phyloP scores from a whole-genome alignment of 92 coral and sea anemone species.

The Epizoanthus illoricatus region DNA sequence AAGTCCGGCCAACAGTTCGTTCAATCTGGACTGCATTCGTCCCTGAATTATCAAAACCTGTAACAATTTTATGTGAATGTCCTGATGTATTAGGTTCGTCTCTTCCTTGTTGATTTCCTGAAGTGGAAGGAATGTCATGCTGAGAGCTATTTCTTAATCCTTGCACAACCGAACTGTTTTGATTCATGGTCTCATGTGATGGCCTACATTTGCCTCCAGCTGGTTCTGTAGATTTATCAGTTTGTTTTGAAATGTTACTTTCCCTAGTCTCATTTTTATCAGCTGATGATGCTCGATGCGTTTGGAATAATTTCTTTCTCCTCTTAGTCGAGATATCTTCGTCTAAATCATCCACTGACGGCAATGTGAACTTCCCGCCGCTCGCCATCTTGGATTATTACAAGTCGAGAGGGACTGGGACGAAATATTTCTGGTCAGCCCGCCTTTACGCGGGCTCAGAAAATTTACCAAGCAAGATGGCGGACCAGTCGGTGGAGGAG shows the following conservation, averaged over 20 bases:
- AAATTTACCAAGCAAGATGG: neutral
- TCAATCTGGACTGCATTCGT: neutral
- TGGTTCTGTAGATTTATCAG: neutral
- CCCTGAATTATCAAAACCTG: neutral
- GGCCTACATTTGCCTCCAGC: neutral
- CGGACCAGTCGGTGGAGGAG: neutral
- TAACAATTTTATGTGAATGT: neutral
- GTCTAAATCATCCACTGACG: slow-evolving; percentile 76
- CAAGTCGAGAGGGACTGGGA: slow-evolving; percentile 3
- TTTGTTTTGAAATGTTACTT: neutral
- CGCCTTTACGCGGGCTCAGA: slow-evolving; percentile 6
- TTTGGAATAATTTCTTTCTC: slow-evolving; percentile 46
- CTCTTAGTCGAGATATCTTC: slow-evolving; percentile 44
- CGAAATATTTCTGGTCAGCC: slow-evolving; percentile 13
- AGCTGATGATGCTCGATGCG: slow-evolving; percentile 7
- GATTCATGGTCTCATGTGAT: neutral
- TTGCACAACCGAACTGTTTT: too few relatives aligned
- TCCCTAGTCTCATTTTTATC: slow-evolving; percentile 13
- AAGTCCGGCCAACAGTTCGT: slow-evolving; percentile 67
- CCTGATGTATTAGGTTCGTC: neutral
- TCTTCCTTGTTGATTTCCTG: neutral
- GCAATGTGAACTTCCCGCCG: slow-evolving; percentile 66
- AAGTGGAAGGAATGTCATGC: neutral
- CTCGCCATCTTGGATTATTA: slow-evolving; percentile 64
- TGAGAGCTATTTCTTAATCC: too few relatives aligned